These are phyloP conservation scores for Drosophila subsilvestris DNA, from an alignment of 2,888 invertebrate genomes.

Conservation along the genomic window DNA sequence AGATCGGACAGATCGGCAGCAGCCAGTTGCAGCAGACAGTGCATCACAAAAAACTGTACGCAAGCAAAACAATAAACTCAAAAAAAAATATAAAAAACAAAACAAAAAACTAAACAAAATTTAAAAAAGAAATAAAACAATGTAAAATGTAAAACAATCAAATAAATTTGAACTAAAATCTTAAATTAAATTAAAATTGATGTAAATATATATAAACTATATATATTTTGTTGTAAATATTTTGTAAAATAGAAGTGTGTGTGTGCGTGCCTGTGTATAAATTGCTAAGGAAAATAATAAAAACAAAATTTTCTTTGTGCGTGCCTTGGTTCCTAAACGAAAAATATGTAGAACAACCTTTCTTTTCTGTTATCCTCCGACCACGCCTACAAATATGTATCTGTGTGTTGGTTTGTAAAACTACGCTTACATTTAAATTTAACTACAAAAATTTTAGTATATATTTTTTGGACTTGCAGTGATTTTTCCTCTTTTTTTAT, in stretches of 20 bases:
- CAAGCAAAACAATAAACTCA: constrained; percentile 36
- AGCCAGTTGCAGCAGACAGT: constrained; percentile 13
- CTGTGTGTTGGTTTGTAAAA: constrained; percentile 45
- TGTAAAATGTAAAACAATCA: constrained; percentile 33
- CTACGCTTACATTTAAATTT: constrained; percentile 67
- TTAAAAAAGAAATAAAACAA: constrained; percentile 65
- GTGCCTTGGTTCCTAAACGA: constrained; percentile 12
- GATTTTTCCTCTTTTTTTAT: constrained; percentile 28
- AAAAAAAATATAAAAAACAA: constrained; percentile 52
- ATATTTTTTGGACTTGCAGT: constrained; percentile 72
- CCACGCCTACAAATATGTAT: constrained; percentile 50
- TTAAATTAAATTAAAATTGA: constrained; percentile 41
- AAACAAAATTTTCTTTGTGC: constrained; percentile 20
- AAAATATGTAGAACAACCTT: constrained; percentile 57
- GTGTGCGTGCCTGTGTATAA: constrained; percentile 42
- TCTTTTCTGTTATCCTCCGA: constrained; percentile 27
- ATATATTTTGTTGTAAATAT: constrained; percentile 16
- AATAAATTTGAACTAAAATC: constrained; percentile 67
- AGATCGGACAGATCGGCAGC: constrained; percentile 13
- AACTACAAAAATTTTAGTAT: constrained; percentile 71
- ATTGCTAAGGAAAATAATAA: constrained; percentile 36
- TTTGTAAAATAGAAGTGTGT: constrained; percentile 22
- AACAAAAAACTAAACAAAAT: constrained; percentile 36
- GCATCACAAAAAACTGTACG: constrained; percentile 36
- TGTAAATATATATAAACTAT: constrained; percentile 16